Evolutionary conservation across 1,140 invertebrate species (phyloP).

Genomic region (Eumeta japonica): DNA sequence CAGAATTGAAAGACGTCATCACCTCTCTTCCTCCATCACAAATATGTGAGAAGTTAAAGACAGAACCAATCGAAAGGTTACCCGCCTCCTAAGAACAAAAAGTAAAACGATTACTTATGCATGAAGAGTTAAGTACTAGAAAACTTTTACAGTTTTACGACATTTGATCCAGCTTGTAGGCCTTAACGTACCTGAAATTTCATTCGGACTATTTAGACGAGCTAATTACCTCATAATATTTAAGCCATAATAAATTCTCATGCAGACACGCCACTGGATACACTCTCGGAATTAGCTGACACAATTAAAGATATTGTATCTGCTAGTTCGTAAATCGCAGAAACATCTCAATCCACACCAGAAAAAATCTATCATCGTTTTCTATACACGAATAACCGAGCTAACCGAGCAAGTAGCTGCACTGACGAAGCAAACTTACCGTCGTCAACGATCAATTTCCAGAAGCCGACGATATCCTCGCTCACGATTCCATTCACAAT

Average conservation of each 20-base stretch:
- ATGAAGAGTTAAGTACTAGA: constrained; percentile 14
- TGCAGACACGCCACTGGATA: not conserved
- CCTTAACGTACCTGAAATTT: constrained; percentile 2
- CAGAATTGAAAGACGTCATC: constrained; percentile 3
- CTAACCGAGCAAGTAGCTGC: constrained; percentile 1
- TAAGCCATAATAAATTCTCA: constrained; percentile 2
- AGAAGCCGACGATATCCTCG: not conserved
- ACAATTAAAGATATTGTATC: not conserved
- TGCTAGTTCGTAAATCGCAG: not conserved
- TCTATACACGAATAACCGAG: too few species aligned
- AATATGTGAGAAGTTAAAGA: constrained; percentile 3
- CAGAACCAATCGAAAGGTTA: constrained; percentile 8
- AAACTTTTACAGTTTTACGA: constrained; percentile 21
- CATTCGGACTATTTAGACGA: constrained; percentile 4
- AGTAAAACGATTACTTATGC: constrained; percentile 11
- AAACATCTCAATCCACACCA: constrained; percentile 1
- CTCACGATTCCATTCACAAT: not conserved
- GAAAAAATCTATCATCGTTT: too few species aligned
- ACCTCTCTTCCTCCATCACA: not conserved
- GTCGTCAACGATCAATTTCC: too few species aligned
- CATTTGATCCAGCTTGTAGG: constrained; percentile 10
- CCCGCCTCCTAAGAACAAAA: constrained; percentile 11
- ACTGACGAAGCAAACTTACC: too few species aligned
- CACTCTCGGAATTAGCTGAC: constrained; percentile 4
- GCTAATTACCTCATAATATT: constrained; percentile 2